Evolutionary conservation across 2,113 vertebrate species (phyloP).

Genomic region (Mesoclemmys tuberculata): DNA sequence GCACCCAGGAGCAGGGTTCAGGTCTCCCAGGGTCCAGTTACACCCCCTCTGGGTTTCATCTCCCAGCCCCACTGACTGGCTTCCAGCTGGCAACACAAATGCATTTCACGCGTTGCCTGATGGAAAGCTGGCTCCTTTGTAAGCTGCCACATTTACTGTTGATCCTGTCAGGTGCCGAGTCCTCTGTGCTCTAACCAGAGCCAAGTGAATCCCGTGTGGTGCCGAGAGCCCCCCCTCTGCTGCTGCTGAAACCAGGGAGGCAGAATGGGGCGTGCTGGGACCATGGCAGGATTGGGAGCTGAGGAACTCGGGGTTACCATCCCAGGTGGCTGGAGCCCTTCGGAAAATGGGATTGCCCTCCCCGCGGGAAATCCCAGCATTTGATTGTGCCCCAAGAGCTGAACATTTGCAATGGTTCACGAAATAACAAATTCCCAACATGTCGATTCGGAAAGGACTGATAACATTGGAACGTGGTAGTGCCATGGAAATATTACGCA

Average conservation of each 20-base stretch:
- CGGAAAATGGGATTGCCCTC: not conserved
- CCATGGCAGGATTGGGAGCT: not conserved
- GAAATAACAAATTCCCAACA: not conserved
- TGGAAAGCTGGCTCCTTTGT: not conserved
- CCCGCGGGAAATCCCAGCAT: no score
- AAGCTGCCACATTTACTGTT: not conserved
- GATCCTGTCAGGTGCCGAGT: not conserved
- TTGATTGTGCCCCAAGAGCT: not conserved
- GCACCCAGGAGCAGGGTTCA: not conserved
- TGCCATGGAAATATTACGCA: not conserved
- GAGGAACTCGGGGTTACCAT: not conserved
- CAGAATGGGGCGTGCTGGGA: not conserved
- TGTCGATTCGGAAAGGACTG: not conserved
- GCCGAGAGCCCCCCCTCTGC: not conserved
- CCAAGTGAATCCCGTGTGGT: no score
- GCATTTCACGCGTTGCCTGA: no score
- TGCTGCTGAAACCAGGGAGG: not conserved
- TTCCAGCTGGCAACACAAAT: no score
- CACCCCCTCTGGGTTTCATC: not conserved
- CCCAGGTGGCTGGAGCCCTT: not conserved
- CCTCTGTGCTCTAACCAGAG: no score
- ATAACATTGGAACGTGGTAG: no score
- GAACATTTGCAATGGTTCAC: not conserved
- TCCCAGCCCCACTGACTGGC: not conserved
- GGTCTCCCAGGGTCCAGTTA: no score